These are phyloP conservation scores for Vanessa cardui DNA, from an alignment of 2,888 invertebrate species.

Conservation along the genomic window DNA sequence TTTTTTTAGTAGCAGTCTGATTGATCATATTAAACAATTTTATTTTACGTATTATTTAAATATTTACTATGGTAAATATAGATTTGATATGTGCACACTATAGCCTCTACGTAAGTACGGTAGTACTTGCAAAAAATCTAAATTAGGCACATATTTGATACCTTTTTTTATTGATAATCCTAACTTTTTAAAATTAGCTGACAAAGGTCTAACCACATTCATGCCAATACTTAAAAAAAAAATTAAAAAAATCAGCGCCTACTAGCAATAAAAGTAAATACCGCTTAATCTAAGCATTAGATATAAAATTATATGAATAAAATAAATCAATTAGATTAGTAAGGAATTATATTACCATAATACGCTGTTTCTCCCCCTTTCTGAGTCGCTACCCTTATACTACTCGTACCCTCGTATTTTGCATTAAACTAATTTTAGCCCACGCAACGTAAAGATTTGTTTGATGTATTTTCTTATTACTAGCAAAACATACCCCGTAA, in stretches of 20 bases:
- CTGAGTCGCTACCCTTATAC: constrained; percentile 4
- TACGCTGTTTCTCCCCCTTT: background rate
- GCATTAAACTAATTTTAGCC: background rate
- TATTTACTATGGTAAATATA: no score
- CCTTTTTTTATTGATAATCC: no score
- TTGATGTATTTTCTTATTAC: no score
- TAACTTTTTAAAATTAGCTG: no score
- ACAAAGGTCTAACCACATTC: no score
- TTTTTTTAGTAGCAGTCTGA: background rate
- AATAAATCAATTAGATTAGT: constrained; percentile 13
- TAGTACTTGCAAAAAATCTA: no score
- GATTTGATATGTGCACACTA: no score
- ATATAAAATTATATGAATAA: background rate
- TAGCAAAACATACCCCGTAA: background rate
- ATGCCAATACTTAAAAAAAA: no score
- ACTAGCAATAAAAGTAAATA: background rate
- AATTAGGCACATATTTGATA: no score
- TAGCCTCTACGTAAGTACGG: no score
- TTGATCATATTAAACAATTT: background rate
- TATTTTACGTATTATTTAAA: no score
- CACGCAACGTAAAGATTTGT: background rate
- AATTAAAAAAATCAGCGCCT: no score
- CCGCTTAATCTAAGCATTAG: background rate
- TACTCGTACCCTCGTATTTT: constrained; percentile 6
- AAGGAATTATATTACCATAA: constrained; percentile 14